Evolutionary conservation across 2,797 vertebrate species (phyloP).

Genomic region (Scarus forsteni): DNA sequence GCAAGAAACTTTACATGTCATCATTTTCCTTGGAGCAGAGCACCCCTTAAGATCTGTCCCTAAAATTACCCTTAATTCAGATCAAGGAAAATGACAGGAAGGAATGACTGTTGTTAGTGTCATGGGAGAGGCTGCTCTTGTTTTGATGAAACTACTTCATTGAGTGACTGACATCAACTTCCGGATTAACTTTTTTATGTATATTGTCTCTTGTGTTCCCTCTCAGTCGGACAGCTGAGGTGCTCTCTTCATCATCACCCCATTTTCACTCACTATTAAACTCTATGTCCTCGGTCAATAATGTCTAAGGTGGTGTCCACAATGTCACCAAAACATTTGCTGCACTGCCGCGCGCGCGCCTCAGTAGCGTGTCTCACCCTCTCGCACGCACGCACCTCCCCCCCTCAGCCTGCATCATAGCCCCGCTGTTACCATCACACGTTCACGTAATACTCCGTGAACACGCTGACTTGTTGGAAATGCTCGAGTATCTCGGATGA

Average conservation of each 20-base stretch:
- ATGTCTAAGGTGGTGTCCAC: neutral
- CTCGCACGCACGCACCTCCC: slow-evolving; percentile 24
- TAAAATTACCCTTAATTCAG: neutral
- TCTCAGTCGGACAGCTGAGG: neutral
- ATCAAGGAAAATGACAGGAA: neutral
- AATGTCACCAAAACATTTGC: slow-evolving; percentile 40
- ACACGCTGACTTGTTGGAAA: slow-evolving; percentile 78
- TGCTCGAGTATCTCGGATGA: slow-evolving; percentile 65
- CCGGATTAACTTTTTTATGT: slow-evolving; percentile 6
- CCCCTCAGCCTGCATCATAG: slow-evolving; percentile 69
- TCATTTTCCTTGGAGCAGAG: too few species aligned
- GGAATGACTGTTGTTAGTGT: too few species aligned
- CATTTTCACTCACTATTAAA: slow-evolving; percentile 7
- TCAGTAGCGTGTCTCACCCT: neutral
- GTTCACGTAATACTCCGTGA: slow-evolving; percentile 70
- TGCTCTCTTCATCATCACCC: slow-evolving; percentile 1
- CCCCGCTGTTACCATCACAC: slow-evolving; percentile 65
- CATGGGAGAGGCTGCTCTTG: neutral
- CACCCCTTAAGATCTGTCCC: too few species aligned
- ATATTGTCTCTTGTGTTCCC: neutral
- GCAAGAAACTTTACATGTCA: too few species aligned
- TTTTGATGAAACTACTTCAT: neutral
- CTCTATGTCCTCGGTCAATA: neutral
- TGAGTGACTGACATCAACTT: slow-evolving; percentile 34
- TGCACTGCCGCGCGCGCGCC: slow-evolving; percentile 46